Evolutionary conservation across 2,888 invertebrate genomes (phyloP), one percentile per base, ranked within the genome.

Genomic region (Ophion ventricosus): DNA sequence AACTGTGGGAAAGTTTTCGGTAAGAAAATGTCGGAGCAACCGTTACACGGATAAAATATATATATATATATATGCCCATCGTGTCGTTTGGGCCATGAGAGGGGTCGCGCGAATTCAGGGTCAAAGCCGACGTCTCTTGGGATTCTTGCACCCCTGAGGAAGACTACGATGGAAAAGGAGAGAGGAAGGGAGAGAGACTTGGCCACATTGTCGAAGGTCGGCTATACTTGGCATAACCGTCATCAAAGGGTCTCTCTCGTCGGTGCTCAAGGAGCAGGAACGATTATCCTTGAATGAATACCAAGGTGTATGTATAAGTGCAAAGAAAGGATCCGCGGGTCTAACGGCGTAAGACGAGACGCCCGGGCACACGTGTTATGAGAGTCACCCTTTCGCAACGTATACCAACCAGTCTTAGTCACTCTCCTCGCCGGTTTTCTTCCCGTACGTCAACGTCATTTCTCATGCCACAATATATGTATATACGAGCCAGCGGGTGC

Each of bases 211-310:
- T 92, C 89, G 87, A 88, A 88, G 90, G 88, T 91, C 90, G 90
- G 82, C 87, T 87, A 89, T 80, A 89, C 89, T 91, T 89, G 91
- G 88, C 87, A 88, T 88, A 88, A 91, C 92, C 91, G 92, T 92
- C 49, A 17, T 49, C 89, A 88, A 87, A 86, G 63, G 79, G 84
- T 79, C 64, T 79, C 63, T 35, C 49, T 75, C 59, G 59, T 79
- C 20, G 57, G 49, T 73, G 86, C 84, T 89, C 87, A 89, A 91
- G 91, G 87, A 90, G 89, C 86, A 78, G 77, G 66, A 86, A 83
- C 84, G 78, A 75, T 78, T 84, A 87, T 86, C 86, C 83, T 87
- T 88, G 87, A 88, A 89, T 86, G 89, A 85, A 84, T 82, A 61
- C 83, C 69, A 79, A 83, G 82, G 72, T 67, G 64, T 54, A 73